Percentiles rank a stretch among this genome's conserved stretches.
Conservation (phyloP, 92 coral and sea anemone species). For the Actinostola sp. region DNA sequence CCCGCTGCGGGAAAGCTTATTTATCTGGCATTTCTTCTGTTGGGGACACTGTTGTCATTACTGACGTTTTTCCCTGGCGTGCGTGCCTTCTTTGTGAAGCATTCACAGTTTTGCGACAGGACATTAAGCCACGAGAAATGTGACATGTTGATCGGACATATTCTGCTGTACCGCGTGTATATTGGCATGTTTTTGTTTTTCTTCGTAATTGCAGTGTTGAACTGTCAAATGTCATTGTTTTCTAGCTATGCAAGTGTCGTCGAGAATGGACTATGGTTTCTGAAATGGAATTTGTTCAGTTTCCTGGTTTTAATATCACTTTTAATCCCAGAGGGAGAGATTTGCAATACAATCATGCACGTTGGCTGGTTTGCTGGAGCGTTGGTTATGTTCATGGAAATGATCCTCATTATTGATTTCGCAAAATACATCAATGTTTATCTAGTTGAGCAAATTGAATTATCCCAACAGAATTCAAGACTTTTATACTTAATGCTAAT, state of each 20-base stretch:
- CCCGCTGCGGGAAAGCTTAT: slow-evolving; percentile 76
- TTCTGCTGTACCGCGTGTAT: slow-evolving; percentile 69
- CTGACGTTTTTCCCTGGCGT: slow-evolving; percentile 61
- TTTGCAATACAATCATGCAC: slow-evolving; percentile 74
- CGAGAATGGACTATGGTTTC: slow-evolving; percentile 86
- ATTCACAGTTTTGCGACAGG: slow-evolving; percentile 68
- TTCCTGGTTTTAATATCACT: slow-evolving; percentile 56
- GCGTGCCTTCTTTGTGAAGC: slow-evolving; percentile 59
- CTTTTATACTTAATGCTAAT: slow-evolving; percentile 64
- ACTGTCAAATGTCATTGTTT: slow-evolving; percentile 77
- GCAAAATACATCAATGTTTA: slow-evolving; percentile 52
- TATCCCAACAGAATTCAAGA: slow-evolving; percentile 52
- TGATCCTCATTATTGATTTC: slow-evolving; percentile 73
- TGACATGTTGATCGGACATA: slow-evolving; percentile 80
- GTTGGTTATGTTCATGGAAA: slow-evolving; percentile 64
- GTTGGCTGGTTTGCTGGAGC: slow-evolving; percentile 75
- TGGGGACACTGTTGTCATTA: slow-evolving; percentile 71
- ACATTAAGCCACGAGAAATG: slow-evolving; percentile 80
- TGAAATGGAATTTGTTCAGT: slow-evolving; percentile 78
- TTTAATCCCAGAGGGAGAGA: slow-evolving; percentile 76
- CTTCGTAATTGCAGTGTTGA: slow-evolving; percentile 61
- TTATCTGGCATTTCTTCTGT: slow-evolving; percentile 61
- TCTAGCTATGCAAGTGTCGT: slow-evolving; percentile 48
- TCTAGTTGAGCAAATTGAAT: slow-evolving; percentile 72
- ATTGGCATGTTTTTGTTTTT: slow-evolving; percentile 81